phyloP scores from a whole-genome alignment of 2,113 vertebrate species.

The Erythrocercus mccallii region DNA sequence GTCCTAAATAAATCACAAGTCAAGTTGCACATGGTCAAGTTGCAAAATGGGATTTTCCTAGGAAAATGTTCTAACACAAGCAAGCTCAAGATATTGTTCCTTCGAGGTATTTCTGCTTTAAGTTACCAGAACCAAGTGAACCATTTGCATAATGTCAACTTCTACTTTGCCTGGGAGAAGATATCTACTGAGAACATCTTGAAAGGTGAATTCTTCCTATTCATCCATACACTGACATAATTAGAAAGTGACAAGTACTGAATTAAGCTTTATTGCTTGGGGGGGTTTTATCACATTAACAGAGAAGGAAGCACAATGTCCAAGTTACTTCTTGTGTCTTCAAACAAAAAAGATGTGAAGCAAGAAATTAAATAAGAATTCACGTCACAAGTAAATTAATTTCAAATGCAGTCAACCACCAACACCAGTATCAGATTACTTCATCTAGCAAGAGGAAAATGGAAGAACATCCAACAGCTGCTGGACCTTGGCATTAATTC shows the following conservation, averaged over 20 bases:
- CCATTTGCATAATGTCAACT: not conserved
- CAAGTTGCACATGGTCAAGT: accelerated
- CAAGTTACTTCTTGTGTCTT: not conserved
- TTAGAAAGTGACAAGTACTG: not conserved
- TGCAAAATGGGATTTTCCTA: not conserved
- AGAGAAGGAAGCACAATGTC: not conserved
- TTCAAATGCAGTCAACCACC: not conserved
- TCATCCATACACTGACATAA: not conserved
- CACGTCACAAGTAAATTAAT: not conserved
- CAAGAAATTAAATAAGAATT: not conserved
- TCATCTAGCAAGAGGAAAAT: not conserved
- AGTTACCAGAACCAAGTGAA: not conserved
- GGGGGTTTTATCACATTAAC: not conserved
- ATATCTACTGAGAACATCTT: not conserved
- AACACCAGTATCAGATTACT: not conserved
- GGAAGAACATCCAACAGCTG: not conserved
- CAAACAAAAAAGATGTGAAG: not conserved
- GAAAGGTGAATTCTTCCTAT: not conserved
- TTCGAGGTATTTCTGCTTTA: not conserved
- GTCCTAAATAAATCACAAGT: not conserved
- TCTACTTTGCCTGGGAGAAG: not conserved
- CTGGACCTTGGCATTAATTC: not conserved
- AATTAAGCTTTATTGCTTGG: not conserved
- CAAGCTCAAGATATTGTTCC: not conserved
- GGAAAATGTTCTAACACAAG: not conserved